Evolutionary conservation across 2,113 vertebrate species (phyloP).

Genomic region (Dipodomys merriami): DNA sequence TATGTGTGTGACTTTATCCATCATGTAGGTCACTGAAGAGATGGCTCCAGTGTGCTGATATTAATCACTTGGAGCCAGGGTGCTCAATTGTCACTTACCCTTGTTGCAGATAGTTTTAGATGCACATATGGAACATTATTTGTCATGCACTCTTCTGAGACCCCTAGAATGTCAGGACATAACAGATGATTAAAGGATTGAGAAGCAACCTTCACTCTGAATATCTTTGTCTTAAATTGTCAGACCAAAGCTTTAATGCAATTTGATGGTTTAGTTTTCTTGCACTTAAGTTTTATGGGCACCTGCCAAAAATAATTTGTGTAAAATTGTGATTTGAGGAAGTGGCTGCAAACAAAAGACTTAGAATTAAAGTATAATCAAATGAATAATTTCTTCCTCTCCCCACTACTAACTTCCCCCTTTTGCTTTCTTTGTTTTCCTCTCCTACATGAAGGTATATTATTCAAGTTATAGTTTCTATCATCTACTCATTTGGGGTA

Average conservation of each 20-base stretch:
- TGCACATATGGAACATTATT: slow-evolving; percentile 81
- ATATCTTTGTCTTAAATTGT: slow-evolving; percentile 77
- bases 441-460: not conserved
- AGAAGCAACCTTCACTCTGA: slow-evolving; percentile 75
- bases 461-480: slow-evolving; percentile 1
- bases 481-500: not conserved
- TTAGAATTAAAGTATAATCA: slow-evolving; percentile 6
- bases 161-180: slow-evolving; percentile 82
- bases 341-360: slow-evolving; percentile 6
- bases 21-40: slow-evolving; percentile 65
- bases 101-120: slow-evolving; percentile 70
- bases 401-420: not conserved
- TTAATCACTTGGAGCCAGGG: slow-evolving; percentile 69
- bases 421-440: not conserved
- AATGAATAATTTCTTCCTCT: not conserved
- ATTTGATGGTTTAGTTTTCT: slow-evolving; percentile 65
- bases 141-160: slow-evolving; percentile 82
- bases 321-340: slow-evolving; percentile 33
- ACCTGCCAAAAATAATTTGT: slow-evolving; percentile 51
- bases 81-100: slow-evolving; percentile 59
- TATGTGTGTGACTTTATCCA: slow-evolving; percentile 51
- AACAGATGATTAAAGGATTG: slow-evolving; percentile 81
- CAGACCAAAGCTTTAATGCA: slow-evolving; percentile 64
- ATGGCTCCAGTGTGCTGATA: slow-evolving; percentile 60
- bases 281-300: slow-evolving; percentile 62